phyloP scores from a whole-genome alignment of 2,888 invertebrate species.

The Apotomis turbidana region DNA sequence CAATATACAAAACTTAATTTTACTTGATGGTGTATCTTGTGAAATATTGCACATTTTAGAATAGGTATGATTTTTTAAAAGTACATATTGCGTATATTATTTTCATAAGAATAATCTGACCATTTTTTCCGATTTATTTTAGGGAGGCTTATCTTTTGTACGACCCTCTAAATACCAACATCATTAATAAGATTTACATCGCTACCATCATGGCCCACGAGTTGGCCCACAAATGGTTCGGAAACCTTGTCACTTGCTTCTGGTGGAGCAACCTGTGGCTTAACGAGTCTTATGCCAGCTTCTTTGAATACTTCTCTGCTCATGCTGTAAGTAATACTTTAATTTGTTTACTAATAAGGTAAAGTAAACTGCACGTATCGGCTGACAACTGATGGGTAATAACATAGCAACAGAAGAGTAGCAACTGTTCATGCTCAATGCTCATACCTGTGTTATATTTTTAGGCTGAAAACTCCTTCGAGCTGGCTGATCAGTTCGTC shows the following conservation, averaged over 20 bases:
- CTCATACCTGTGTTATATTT: slow-evolving; percentile 27
- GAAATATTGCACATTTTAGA: no score
- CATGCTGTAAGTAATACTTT: slow-evolving; percentile 68
- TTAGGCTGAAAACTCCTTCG: slow-evolving; percentile 68
- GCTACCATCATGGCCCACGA: slow-evolving; percentile 89
- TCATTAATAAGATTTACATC: slow-evolving; percentile 77
- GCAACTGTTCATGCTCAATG: neutral
- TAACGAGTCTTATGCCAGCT: slow-evolving; percentile 88
- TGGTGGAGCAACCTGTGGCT: slow-evolving; percentile 92
- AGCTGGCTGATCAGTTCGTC: slow-evolving; percentile 85
- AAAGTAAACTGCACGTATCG: no score
- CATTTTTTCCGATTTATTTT: slow-evolving; percentile 41
- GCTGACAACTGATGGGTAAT: neutral
- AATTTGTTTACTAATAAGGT: no score
- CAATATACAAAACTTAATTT: no score
- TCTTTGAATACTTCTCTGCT: slow-evolving; percentile 87
- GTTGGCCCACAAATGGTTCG: slow-evolving; percentile 93
- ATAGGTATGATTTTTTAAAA: no score
- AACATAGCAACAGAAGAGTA: neutral
- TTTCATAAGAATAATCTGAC: neutral
- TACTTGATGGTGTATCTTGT: no score
- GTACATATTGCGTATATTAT: no score
- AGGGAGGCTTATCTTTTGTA: slow-evolving; percentile 80
- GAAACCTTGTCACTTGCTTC: slow-evolving; percentile 89
- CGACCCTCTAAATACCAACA: slow-evolving; percentile 71